These are phyloP conservation scores for Trissoscelio sp. DNA, from an alignment of 2,888 invertebrate genomes.

Conservation along the genomic window DNA sequence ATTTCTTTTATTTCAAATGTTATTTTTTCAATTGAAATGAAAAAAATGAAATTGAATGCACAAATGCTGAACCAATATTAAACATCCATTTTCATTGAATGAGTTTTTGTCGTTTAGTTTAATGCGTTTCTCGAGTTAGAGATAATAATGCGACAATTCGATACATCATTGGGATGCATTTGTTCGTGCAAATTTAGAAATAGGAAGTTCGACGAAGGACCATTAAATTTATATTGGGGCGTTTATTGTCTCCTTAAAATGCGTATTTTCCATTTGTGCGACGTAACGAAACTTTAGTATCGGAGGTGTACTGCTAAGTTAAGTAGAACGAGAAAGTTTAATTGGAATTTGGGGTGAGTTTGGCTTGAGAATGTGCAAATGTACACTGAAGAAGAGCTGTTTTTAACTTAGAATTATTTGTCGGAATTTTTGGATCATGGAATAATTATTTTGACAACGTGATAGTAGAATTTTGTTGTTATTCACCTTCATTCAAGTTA, in stretches of 20 bases:
- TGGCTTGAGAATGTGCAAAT: constrained; percentile 27
- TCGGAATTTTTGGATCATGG: background rate
- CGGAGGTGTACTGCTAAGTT: constrained; percentile 33
- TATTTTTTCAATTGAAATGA: too few species aligned
- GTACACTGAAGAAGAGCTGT: background rate
- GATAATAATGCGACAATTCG: constrained; percentile 24
- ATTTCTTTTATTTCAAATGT: too few species aligned
- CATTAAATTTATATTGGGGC: constrained; percentile 14
- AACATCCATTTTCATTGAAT: too few species aligned
- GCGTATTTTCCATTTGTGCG: constrained; percentile 37
- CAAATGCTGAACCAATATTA: too few species aligned
- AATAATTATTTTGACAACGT: background rate
- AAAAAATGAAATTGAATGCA: too few species aligned
- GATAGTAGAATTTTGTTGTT: background rate
- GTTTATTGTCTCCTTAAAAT: constrained; percentile 44
- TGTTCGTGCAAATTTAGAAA: constrained; percentile 25
- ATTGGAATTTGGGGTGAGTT: constrained; percentile 45
- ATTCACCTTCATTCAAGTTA: constrained; percentile 16
- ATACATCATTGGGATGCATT: constrained; percentile 2
- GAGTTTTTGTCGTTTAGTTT: too few species aligned
- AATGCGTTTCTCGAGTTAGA: constrained; percentile 5
- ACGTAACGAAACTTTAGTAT: constrained; percentile 29
- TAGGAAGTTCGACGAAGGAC: background rate
- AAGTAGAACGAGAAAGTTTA: constrained; percentile 46
- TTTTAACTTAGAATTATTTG: constrained; percentile 11